Conservation (phyloP, 2,888 invertebrate species). For the Psylliodes chrysocephalus region DNA sequence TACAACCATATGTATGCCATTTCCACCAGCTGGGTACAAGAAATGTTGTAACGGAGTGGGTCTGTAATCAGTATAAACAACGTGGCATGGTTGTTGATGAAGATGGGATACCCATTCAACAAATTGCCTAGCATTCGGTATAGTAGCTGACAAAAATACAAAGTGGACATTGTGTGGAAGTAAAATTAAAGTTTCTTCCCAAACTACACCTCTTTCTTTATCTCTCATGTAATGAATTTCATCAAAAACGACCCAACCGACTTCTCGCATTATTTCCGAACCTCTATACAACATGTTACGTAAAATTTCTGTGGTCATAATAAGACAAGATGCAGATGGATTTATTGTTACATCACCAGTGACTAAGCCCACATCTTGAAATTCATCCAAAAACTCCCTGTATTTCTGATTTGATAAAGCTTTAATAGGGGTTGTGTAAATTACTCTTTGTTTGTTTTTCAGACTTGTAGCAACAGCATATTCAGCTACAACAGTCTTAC, state of each 20-base stretch:
- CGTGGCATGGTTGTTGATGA: constrained; percentile 97
- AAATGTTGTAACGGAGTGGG: constrained; percentile 99
- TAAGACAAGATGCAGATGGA: constrained; percentile 95
- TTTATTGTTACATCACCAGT: constrained; percentile 99
- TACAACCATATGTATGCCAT: constrained; percentile 95
- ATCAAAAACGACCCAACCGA: constrained; percentile 99
- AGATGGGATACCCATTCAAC: constrained; percentile 94
- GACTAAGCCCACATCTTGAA: constrained; percentile 96
- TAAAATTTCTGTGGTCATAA: constrained; percentile 99
- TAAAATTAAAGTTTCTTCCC: constrained; percentile 98
- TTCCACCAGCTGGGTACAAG: constrained; percentile 96
- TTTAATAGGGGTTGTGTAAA: constrained; percentile 99
- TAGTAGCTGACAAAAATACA: constrained; percentile 98
- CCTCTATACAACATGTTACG: constrained; percentile 98
- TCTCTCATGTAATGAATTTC: constrained; percentile 99
- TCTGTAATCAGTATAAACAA: constrained; percentile 97
- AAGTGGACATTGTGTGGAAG: constrained; percentile 97
- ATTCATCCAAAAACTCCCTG: constrained; percentile 96
- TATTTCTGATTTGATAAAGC: constrained; percentile 99
- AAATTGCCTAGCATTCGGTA: constrained; percentile 98
- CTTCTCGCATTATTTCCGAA: constrained; percentile 98
- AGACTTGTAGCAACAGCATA: constrained; percentile 96
- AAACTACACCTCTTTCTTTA: constrained; percentile 98
- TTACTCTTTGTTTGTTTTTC: constrained; percentile 94
- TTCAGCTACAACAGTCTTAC: constrained; percentile 99